Percentiles rank a stretch among this genome's conserved stretches.
Conservation (phyloP, 2,797 vertebrate genomes). For the Astyanax mexicanus region DNA sequence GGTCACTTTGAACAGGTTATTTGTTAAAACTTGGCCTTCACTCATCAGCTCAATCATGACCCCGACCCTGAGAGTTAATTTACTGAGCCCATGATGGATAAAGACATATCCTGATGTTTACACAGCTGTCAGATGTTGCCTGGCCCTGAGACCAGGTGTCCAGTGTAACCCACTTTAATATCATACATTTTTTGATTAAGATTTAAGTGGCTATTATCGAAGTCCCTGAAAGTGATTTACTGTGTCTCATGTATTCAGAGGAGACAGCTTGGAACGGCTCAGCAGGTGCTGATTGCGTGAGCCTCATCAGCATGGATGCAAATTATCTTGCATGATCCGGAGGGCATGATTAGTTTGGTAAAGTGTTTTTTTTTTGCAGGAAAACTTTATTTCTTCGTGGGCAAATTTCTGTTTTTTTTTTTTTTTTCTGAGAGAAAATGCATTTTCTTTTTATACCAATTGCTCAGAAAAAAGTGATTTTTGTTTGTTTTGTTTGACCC, state of each 20-base stretch:
- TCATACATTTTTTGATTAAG: neutral
- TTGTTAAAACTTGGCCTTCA: neutral
- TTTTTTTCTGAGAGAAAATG: too few species aligned
- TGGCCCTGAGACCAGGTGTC: neutral
- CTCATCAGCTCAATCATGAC: neutral
- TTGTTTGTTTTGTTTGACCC: too few species aligned
- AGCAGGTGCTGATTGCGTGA: constrained; percentile 38
- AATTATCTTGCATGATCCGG: constrained; percentile 17
- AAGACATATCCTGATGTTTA: neutral
- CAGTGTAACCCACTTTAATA: neutral
- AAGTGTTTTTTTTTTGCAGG: neutral
- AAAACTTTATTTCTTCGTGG: too few species aligned
- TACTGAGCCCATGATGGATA: too few species aligned
- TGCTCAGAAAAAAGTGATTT: too few species aligned
- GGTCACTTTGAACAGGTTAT: too few species aligned
- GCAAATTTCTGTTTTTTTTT: too few species aligned
- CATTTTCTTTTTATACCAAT: too few species aligned
- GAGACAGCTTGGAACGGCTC: constrained; percentile 15
- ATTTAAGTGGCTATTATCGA: neutral
- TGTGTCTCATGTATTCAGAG: neutral
- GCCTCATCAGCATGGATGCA: constrained; percentile 28
- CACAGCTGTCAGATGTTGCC: neutral
- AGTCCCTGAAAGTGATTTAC: neutral
- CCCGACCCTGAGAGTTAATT: neutral
- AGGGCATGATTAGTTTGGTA: neutral